A percentile compares a stretch with the other conserved stretches of the same genome.
phyloP scores from a whole-genome alignment of 2,797 vertebrate genomes.

The Pseudocheirus occidentalis region DNA sequence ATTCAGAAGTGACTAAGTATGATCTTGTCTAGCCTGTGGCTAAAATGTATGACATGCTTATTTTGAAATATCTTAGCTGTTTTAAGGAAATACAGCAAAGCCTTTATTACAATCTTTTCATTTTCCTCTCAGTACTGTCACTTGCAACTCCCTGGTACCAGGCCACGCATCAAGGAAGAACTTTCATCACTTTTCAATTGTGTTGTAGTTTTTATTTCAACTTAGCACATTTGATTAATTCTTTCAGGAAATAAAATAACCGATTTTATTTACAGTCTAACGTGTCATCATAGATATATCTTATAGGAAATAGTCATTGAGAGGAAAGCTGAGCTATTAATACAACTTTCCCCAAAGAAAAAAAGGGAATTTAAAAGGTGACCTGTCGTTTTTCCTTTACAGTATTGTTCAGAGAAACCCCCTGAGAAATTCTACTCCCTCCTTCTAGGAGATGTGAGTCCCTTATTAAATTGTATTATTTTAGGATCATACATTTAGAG shows the following conservation, averaged over 20 bases:
- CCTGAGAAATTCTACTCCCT: neutral
- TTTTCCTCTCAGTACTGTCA: neutral
- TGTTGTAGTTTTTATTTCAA: neutral
- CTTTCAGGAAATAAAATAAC: neutral
- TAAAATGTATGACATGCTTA: neutral
- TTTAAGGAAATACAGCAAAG: constrained; percentile 12
- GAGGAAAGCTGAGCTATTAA: neutral
- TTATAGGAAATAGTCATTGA: neutral
- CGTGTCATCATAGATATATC: neutral
- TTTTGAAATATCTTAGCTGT: neutral
- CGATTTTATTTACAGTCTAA: neutral
- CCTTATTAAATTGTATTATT: neutral
- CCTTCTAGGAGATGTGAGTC: neutral
- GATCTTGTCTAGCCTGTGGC: neutral
- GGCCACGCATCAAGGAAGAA: neutral
- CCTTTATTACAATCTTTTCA: constrained; percentile 7
- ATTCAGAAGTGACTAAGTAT: neutral
- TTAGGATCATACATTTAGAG: neutral
- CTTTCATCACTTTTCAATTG: neutral
- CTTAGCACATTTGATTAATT: neutral
- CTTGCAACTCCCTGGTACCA: too few species aligned
- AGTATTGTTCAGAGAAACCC: neutral
- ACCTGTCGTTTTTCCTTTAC: neutral
- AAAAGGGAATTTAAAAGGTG: neutral
- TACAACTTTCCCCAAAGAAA: neutral